Evolutionary conservation across 2,888 invertebrate species (phyloP).

Genomic region (Agrotis puta): DNA sequence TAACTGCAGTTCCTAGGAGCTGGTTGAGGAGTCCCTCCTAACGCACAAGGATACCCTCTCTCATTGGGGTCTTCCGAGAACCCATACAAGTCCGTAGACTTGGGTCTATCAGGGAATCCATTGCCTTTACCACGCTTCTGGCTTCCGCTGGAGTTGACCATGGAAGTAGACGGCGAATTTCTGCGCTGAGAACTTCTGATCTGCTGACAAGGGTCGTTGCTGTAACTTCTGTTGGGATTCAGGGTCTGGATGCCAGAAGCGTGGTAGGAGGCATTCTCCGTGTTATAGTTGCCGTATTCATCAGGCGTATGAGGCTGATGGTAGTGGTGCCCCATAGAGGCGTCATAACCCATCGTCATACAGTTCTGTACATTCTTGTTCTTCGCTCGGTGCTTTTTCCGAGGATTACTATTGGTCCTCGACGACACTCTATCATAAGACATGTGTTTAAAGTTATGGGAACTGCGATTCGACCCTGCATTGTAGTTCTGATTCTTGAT

Average conservation of each 20-base stretch:
- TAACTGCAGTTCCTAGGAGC: constrained; percentile 87
- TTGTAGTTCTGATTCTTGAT: constrained; percentile 91
- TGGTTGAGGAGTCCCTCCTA: constrained; percentile 86
- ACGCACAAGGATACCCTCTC: constrained; percentile 84
- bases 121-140: constrained; percentile 89
- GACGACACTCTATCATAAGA: constrained; percentile 88
- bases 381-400: constrained; percentile 88
- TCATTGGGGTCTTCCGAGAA: constrained; percentile 88
- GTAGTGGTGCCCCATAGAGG: constrained; percentile 87
- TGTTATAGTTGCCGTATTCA: constrained; percentile 86
- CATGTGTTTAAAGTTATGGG: constrained; percentile 90
- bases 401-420: constrained; percentile 89
- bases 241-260: constrained; percentile 89
- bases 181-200: constrained; percentile 85
- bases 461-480: constrained; percentile 87
- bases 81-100: constrained; percentile 91
- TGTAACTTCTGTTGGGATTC: constrained; percentile 90
- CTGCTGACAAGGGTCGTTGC: constrained; percentile 79
- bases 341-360: constrained; percentile 92
- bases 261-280: constrained; percentile 89
- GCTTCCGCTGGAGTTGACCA: constrained; percentile 87
- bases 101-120: constrained; percentile 92
- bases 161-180: constrained; percentile 86
- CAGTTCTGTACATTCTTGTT: constrained; percentile 90
- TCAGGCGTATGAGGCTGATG: constrained; percentile 90